phyloP scores from a whole-genome alignment of 2,888 invertebrate genomes.

The Furcula furcula region DNA sequence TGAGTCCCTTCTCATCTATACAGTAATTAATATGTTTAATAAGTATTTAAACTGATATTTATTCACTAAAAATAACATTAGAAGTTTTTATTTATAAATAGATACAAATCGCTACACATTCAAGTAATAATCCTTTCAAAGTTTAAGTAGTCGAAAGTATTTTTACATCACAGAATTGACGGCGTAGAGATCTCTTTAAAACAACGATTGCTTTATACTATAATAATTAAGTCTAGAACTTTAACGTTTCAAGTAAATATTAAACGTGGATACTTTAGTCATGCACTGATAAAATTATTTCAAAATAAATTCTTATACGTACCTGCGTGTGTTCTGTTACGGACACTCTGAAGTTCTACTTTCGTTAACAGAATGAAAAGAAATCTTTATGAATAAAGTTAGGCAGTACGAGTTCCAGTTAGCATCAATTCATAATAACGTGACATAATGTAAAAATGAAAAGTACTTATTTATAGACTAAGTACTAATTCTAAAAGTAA shows the following conservation, averaged over 20 bases:
- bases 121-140: conserved; percentile 53
- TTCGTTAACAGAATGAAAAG: too few species aligned
- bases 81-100: conserved; percentile 35
- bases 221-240: conserved; percentile 59
- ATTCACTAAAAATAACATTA: conserved; percentile 34
- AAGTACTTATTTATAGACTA: too few species aligned
- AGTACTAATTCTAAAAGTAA: too few species aligned
- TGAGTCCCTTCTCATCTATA: conserved; percentile 4
- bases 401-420: too few species aligned
- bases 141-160: conserved; percentile 60
- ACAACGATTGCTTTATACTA: conserved; percentile 56
- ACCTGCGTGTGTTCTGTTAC: too few species aligned
- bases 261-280: conserved; percentile 13
- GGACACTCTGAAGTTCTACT: too few species aligned
- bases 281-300: conserved; percentile 9
- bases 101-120: conserved; percentile 53
- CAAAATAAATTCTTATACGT: conserved; percentile 2
- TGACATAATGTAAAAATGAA: too few species aligned
- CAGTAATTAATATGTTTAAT: conserved; percentile 14
- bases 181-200: conserved; percentile 75
- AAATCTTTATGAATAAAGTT: too few species aligned
- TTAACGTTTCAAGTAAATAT: conserved; percentile 32
- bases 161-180: conserved; percentile 79
- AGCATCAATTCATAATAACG: too few species aligned
- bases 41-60: conserved; percentile 21